Evolutionary conservation across 2,797 vertebrate species (phyloP).

Genomic region (Antrozous pallidus): DNA sequence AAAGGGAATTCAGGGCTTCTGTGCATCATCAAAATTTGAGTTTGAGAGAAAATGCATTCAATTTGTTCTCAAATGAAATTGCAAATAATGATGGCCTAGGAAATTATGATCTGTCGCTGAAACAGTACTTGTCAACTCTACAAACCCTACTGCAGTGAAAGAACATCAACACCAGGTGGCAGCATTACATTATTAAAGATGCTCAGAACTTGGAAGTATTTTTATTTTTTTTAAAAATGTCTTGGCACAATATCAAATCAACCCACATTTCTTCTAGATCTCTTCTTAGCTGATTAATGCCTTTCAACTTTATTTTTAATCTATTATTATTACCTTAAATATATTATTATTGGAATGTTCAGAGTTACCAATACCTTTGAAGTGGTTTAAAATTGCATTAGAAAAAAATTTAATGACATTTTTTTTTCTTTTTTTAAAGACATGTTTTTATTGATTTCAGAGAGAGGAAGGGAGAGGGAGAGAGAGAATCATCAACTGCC

Average conservation of each 20-base stretch:
- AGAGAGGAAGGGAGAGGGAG: no score
- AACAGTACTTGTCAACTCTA: background rate
- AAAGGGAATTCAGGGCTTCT: background rate
- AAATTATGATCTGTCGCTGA: background rate
- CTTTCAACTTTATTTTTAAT: background rate
- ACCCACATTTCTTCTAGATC: background rate
- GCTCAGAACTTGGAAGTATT: background rate
- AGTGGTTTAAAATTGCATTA: background rate
- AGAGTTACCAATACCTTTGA: background rate
- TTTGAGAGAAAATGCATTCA: background rate
- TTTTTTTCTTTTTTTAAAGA: background rate
- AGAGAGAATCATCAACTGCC: no score
- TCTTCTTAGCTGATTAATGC: background rate
- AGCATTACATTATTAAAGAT: constrained; percentile 56
- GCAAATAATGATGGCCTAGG: background rate
- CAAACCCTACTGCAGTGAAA: constrained; percentile 54
- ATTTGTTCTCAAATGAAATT: constrained; percentile 20
- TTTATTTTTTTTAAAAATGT: background rate
- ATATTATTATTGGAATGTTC: background rate
- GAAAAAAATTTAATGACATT: background rate
- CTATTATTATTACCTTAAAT: background rate
- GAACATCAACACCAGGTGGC: constrained; percentile 57
- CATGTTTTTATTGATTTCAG: no score
- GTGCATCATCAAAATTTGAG: background rate
- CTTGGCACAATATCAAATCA: background rate